Conservation (phyloP, 2,888 invertebrate species). For the Chouioia cunea region DNA sequence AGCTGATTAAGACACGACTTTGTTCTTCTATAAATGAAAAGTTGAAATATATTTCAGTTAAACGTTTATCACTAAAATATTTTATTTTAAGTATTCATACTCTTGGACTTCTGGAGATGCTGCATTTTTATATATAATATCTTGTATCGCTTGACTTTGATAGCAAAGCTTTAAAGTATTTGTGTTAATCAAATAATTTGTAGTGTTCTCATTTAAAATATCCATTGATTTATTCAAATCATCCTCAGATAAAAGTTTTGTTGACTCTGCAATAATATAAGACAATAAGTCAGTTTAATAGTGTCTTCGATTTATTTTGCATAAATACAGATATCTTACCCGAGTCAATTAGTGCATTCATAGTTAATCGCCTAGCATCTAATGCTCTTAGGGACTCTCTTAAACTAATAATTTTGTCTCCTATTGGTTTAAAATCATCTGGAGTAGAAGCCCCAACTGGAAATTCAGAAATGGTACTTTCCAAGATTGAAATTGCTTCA, state of each 20-base stretch:
- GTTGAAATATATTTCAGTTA: neutral
- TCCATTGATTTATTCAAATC: slow-evolving; percentile 27
- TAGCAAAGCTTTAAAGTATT: slow-evolving; percentile 48
- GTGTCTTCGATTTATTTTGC: no score
- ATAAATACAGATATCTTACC: slow-evolving; percentile 47
- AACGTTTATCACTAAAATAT: neutral
- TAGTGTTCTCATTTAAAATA: slow-evolving; percentile 44
- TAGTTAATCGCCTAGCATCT: slow-evolving; percentile 49
- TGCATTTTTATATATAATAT: slow-evolving; percentile 46
- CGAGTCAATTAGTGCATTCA: slow-evolving; percentile 46
- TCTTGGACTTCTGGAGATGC: slow-evolving; percentile 23
- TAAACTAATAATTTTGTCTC: slow-evolving; percentile 51
- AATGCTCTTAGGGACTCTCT: slow-evolving; percentile 47
- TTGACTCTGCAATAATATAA: neutral
- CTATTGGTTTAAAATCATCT: slow-evolving; percentile 52
- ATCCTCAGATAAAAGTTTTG: neutral
- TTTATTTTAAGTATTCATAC: slow-evolving; percentile 2
- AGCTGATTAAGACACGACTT: slow-evolving; percentile 47
- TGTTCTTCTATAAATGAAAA: slow-evolving; percentile 48
- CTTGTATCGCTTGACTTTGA: slow-evolving; percentile 50
- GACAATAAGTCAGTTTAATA: neutral
- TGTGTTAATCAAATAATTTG: slow-evolving; percentile 45
- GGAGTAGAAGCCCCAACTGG: slow-evolving; percentile 51
- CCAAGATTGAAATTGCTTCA: slow-evolving; percentile 36
- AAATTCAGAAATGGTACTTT: slow-evolving; percentile 49